Percentiles rank a stretch among this genome's conserved stretches.
These are phyloP conservation scores for Drosophila biarmipes DNA, from an alignment of 1,140 invertebrate species.

Conservation along the genomic window DNA sequence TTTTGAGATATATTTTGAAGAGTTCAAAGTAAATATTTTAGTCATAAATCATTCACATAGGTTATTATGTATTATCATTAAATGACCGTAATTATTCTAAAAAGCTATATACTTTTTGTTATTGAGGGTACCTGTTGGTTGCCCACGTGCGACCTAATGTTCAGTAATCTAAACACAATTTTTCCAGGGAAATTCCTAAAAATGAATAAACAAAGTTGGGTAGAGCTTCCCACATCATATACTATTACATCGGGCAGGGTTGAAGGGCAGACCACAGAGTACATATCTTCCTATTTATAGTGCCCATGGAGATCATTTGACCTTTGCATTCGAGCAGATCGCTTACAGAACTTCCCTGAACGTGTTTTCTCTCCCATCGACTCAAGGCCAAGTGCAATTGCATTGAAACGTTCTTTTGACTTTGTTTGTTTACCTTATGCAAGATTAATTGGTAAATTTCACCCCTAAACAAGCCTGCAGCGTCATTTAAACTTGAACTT, in stretches of 20 bases:
- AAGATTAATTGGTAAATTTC: constrained; percentile 28
- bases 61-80: background rate
- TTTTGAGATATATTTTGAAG: no score
- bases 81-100: no score
- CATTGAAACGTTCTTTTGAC: constrained; percentile 51
- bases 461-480: constrained; percentile 54
- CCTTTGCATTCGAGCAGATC: constrained; percentile 16
- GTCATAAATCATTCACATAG: no score
- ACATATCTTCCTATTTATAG: constrained; percentile 25
- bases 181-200: constrained; percentile 27
- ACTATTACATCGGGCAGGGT: constrained; percentile 28
- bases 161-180: constrained; percentile 19
- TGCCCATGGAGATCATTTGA: constrained; percentile 17
- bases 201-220: constrained; percentile 24
- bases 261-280: constrained; percentile 31
- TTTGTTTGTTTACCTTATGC: constrained; percentile 66
- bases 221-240: constrained; percentile 1
- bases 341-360: constrained; percentile 18
- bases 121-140: background rate
- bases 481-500: constrained; percentile 71
- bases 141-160: constrained; percentile 12
- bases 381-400: constrained; percentile 54
- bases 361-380: constrained; percentile 8
- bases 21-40: no score
- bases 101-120: background rate